Evolutionary conservation across 1,140 invertebrate genomes (phyloP), one percentile per base, ranked within the genome.

Genomic region (Drosophila mayri): DNA sequence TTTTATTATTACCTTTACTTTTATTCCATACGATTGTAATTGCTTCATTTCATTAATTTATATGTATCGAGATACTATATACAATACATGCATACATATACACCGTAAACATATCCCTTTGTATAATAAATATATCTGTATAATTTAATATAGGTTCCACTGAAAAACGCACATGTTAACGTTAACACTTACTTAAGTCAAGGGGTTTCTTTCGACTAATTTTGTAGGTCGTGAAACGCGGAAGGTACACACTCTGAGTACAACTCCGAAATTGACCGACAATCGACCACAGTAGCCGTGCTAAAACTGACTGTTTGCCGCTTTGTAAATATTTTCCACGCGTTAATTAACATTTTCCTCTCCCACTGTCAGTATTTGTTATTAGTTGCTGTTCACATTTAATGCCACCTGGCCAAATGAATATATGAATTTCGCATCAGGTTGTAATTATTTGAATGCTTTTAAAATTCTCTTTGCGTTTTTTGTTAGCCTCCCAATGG

Each of bases 31-130:
- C 85, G 85, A 90, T 90, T 90, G 85, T 90, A 90, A 90, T 90
- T 90, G 85, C 85, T 90, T 90, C 85, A 87, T 87, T 84, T 90
- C 78, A 76, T 90, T 85, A 90, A 72, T 79, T 84, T 85, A 90
- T 85, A 85, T 84, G 76, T 90, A 90, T 76, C 74, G 68, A 64
- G 62, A 76, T 65, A 76, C 77, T 73, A 79, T 66, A 79, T 79
- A 79, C 62, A 79, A 74, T 79, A 79, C 76, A 79, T 79, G 63
- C 68, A 85, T 85, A 74, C 68, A 85, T 85, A 74, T 85, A 74
- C 72, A 87, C 67, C 76, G 76, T 79, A 72, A 72, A 72, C 54
- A 72, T 70, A 65, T 70, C 52, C 64, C 65, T 63, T 72, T 79
- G 73, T 67, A 77, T 79, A 80, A 81, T 55, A 67, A 76, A 59